Conservation (phyloP, 2,888 invertebrate genomes). For the Rhagonycha lutea region DNA sequence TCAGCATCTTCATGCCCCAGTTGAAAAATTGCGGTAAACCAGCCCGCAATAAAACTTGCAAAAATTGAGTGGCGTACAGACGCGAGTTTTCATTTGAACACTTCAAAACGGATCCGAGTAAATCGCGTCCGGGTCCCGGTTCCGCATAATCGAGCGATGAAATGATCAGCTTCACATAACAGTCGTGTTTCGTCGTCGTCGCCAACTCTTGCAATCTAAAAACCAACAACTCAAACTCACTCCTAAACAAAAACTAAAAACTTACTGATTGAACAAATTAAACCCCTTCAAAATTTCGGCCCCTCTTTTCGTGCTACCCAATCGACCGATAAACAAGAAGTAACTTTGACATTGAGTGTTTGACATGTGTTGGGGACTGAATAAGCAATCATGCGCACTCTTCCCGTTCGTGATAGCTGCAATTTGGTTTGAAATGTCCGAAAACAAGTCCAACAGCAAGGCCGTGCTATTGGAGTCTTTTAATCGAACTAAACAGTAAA, state of each 20-base stretch:
- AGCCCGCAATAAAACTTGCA: slow-evolving; percentile 83
- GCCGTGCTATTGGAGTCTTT: slow-evolving; percentile 68
- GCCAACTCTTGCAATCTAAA: slow-evolving; percentile 79
- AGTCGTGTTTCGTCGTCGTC: slow-evolving; percentile 82
- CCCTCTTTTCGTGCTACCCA: slow-evolving; percentile 74
- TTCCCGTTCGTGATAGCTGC: slow-evolving; percentile 72
- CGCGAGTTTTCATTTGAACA: slow-evolving; percentile 66
- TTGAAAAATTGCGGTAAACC: slow-evolving; percentile 73
- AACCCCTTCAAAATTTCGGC: slow-evolving; percentile 73
- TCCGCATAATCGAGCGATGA: slow-evolving; percentile 88
- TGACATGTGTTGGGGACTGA: slow-evolving; percentile 85
- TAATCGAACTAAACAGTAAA: slow-evolving; percentile 70
- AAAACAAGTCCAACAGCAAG: slow-evolving; percentile 76
- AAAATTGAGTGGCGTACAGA: slow-evolving; percentile 89
- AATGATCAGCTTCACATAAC: slow-evolving; percentile 91
- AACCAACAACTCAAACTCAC: slow-evolving; percentile 21
- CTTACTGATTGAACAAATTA: slow-evolving; percentile 75
- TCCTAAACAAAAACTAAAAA: slow-evolving; percentile 21
- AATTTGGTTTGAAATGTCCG: slow-evolving; percentile 78
- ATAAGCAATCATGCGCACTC: slow-evolving; percentile 83
- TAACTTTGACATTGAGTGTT: slow-evolving; percentile 93
- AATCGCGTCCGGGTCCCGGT: slow-evolving; percentile 72
- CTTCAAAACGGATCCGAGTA: slow-evolving; percentile 61
- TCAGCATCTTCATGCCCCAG: slow-evolving; percentile 87
- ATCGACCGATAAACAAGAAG: slow-evolving; percentile 89